phyloP scores from a whole-genome alignment of 1,140 invertebrate genomes.

The Aphidius ervi region DNA sequence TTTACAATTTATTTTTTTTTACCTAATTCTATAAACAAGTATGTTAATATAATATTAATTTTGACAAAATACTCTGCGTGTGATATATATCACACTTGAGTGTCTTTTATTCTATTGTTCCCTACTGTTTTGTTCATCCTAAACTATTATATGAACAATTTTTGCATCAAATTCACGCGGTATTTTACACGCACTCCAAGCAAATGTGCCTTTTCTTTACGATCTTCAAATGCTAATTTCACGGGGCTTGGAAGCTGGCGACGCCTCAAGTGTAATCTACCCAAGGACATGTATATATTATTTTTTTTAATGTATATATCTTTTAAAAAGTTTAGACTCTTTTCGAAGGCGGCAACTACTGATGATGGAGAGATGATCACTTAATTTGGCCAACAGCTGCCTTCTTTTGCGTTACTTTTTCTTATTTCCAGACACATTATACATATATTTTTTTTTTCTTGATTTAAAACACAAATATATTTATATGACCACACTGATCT shows the following conservation, averaged over 20 bases:
- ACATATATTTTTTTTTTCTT: no score
- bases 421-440: constrained; percentile 6
- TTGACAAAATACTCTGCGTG: no score
- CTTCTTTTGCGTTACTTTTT: constrained; percentile 23
- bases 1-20: no score
- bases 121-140: no score
- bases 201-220: constrained; percentile 40
- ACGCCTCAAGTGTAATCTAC: constrained; percentile 26
- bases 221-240: constrained; percentile 50
- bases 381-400: constrained; percentile 56
- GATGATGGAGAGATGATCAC: constrained; percentile 55
- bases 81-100: no score
- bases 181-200: constrained; percentile 26
- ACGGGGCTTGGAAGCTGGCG: constrained; percentile 42
- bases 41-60: no score
- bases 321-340: constrained; percentile 15
- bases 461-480: background rate
- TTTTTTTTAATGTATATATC: no score
- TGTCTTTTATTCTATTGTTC: no score
- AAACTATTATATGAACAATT: no score
- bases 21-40: no score
- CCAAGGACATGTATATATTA: constrained; percentile 12
- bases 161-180: background rate
- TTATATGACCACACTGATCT: background rate
- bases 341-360: constrained; percentile 44